phyloP scores from a whole-genome alignment of 1,140 invertebrate species.

The Brachionus asplanchnoidis region DNA sequence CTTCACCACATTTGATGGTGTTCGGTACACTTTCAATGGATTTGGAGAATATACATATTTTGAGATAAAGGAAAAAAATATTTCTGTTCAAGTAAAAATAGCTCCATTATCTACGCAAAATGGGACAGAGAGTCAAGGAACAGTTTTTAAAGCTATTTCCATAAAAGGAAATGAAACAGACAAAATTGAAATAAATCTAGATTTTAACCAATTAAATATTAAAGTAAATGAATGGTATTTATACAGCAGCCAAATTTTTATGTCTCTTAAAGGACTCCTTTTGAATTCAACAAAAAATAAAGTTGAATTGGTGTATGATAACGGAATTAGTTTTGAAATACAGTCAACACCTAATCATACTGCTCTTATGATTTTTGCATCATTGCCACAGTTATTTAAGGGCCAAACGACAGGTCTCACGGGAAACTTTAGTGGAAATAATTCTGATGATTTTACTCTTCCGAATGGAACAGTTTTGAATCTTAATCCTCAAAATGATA shows the following conservation, averaged over 20 bases:
- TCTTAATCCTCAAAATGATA: constrained; percentile 40
- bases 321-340: neutral
- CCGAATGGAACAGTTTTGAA: constrained; percentile 45
- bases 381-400: constrained; percentile 24
- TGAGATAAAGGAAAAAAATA: neutral
- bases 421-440: constrained; percentile 46
- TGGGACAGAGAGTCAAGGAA: constrained; percentile 22
- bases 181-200: constrained; percentile 36
- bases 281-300: neutral
- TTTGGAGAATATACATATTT: constrained; percentile 44
- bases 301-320: neutral
- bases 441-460: constrained; percentile 44
- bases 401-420: constrained; percentile 45
- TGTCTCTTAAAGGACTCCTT: neutral
- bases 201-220: neutral
- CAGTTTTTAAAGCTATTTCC: constrained; percentile 44
- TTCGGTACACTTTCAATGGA: constrained; percentile 45
- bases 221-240: neutral
- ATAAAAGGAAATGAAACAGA: constrained; percentile 28
- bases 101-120: neutral
- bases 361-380: constrained; percentile 26
- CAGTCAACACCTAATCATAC: neutral
- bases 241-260: too few relatives aligned
- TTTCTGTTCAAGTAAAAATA: constrained; percentile 43
- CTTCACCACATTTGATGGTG: constrained; percentile 44